phyloP scores from a whole-genome alignment of 2,113 vertebrate species.

The Dolichotis patagonum region DNA sequence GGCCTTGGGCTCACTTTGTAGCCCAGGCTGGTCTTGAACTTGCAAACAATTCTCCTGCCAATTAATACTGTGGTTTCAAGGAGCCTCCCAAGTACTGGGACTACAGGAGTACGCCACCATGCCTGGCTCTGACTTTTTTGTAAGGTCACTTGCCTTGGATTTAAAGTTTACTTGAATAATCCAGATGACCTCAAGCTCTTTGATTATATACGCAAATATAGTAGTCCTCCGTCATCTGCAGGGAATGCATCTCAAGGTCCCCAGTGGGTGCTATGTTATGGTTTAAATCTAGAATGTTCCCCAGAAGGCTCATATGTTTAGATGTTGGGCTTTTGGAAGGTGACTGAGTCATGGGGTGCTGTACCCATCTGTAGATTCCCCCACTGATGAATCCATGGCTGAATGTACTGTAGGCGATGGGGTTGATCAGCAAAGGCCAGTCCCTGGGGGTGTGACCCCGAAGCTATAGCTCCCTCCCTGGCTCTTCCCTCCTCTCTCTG shows the following conservation, averaged over 20 bases:
- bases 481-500: neutral
- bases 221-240: neutral
- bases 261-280: neutral
- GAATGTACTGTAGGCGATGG: neutral
- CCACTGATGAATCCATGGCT: neutral
- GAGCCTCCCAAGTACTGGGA: too few species aligned
- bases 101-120: too few species aligned
- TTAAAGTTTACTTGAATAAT: neutral
- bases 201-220: neutral
- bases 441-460: neutral
- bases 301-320: neutral
- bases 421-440: neutral
- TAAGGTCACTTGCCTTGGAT: neutral
- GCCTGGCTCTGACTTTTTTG: neutral
- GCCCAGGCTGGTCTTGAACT: too few species aligned
- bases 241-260: neutral
- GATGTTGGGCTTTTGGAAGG: neutral
- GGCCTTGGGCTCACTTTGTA: too few species aligned
- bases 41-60: too few species aligned
- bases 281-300: neutral
- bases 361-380: neutral
- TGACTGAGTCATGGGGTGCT: neutral
- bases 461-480: neutral
- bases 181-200: neutral
- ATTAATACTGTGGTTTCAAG: too few species aligned